Evolutionary conservation across 2,797 vertebrate genomes (phyloP).

Genomic region (Staurois parvus): DNA sequence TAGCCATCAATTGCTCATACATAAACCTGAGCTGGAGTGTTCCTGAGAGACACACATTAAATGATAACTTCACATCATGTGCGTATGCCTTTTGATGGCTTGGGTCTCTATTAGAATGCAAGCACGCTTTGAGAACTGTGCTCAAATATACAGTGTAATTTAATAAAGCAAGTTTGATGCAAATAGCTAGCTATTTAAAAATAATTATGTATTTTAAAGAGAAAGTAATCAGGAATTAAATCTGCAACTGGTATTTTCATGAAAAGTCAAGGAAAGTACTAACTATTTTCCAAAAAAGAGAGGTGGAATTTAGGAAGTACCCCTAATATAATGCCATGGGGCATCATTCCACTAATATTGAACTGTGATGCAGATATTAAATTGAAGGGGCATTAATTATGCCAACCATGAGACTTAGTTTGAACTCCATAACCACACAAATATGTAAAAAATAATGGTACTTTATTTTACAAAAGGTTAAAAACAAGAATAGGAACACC

Average conservation of each 20-base stretch:
- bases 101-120: constrained; percentile 30
- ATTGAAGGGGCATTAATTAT: no score
- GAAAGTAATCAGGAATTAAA: constrained; percentile 37
- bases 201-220: constrained; percentile 19
- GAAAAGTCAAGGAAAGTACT: neutral
- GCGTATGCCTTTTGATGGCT: constrained; percentile 37
- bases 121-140: constrained; percentile 11
- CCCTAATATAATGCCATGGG: no score
- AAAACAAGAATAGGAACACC: no score
- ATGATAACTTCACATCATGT: constrained; percentile 35
- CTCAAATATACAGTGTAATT: constrained; percentile 35
- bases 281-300: neutral
- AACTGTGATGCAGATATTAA: no score
- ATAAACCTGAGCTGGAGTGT: constrained; percentile 53
- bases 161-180: constrained; percentile 24
- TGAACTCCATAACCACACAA: no score
- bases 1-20: constrained; percentile 63
- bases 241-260: constrained; percentile 5
- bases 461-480: no score
- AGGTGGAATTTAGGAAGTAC: no score
- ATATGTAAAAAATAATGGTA: no score
- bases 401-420: no score
- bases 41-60: constrained; percentile 60
- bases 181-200: constrained; percentile 32
- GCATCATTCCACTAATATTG: no score